Evolutionary conservation across 2,888 invertebrate genomes (phyloP), one percentile per base, ranked within the genome.

Genomic region (Meiosimyza platycephala): DNA sequence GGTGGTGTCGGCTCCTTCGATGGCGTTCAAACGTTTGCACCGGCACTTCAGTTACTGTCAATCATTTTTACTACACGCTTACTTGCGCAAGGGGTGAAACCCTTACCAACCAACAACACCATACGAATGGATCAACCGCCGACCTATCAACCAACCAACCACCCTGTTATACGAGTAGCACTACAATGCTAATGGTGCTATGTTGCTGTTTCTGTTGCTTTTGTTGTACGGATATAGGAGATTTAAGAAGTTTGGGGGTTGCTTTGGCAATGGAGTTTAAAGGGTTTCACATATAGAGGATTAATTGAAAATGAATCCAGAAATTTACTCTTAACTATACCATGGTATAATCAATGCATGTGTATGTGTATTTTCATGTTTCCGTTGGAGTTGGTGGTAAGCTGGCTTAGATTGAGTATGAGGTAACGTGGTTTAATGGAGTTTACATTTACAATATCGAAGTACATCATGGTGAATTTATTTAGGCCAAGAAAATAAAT

Each of bases 231-330:
- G 40, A 40, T 40, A 40, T 40, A 40, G 40, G 40, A 40, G 40
- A 40, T 40, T 40, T 40, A 40, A 40, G 40, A 40, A 40, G 40
- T 40, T 40, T 40, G 40, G 40, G 40, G 40, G 40, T 40, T 40
- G 40, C 40, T 40, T 40, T 40, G 40, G 40, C 40, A 40, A 40
- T 40, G 28, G 64, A 40, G 40, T 63, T 63, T 40, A 64, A 64
- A 64, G 64, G 64, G 64, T 64, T 64, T 64, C 64, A 51, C 22
- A 40, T 64, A 40, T 40, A 40, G 40, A 40, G 51, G 64, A 64
- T 64, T 64, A 64, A 64, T 64, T 64, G 64, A 64, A 64, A 64
- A 64, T 64, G 64, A 64, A 64, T 64, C 51, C 50, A 64, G 50
- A 64, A 50, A 64, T 51, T 60, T 28, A 60, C 59, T 60, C 59